phyloP scores from a whole-genome alignment of 2,797 vertebrate genomes.

The Acrocephalus scirpaceus region DNA sequence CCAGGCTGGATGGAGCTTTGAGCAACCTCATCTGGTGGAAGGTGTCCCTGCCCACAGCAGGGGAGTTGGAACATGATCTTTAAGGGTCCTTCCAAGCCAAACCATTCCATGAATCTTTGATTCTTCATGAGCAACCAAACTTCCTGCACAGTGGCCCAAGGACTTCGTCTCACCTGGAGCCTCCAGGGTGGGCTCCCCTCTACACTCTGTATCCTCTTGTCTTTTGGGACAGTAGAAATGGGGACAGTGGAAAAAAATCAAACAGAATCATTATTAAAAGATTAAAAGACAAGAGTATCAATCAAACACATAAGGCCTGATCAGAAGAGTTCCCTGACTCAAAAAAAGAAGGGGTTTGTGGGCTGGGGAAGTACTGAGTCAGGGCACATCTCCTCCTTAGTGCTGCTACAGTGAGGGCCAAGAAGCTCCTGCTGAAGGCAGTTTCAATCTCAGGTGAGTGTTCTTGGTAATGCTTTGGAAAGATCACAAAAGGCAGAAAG shows the following conservation, averaged over 20 bases:
- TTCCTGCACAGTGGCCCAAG: neutral
- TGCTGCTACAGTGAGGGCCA: neutral
- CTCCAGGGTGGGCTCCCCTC: neutral
- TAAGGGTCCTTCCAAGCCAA: neutral
- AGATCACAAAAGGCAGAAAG: neutral
- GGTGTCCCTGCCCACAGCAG: neutral
- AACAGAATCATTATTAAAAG: neutral
- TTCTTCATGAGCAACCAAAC: neutral
- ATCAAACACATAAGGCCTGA: neutral
- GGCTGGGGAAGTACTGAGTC: neutral
- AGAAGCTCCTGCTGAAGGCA: neutral
- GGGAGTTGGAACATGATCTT: accelerated
- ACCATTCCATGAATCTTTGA: neutral
- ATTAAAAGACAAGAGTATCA: accelerated
- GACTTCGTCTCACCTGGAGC: neutral
- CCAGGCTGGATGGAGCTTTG: neutral
- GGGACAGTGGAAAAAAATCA: neutral
- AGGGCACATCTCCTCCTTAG: neutral
- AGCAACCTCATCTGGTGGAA: neutral
- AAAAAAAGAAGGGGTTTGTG: neutral
- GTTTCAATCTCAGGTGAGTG: neutral
- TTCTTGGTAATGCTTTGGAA: neutral
- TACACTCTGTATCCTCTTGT: neutral
- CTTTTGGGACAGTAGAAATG: neutral
- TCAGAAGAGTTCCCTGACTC: neutral